These are phyloP conservation scores for Octopus sinensis DNA, from an alignment of 1,140 invertebrate genomes.

Conservation along the genomic window DNA sequence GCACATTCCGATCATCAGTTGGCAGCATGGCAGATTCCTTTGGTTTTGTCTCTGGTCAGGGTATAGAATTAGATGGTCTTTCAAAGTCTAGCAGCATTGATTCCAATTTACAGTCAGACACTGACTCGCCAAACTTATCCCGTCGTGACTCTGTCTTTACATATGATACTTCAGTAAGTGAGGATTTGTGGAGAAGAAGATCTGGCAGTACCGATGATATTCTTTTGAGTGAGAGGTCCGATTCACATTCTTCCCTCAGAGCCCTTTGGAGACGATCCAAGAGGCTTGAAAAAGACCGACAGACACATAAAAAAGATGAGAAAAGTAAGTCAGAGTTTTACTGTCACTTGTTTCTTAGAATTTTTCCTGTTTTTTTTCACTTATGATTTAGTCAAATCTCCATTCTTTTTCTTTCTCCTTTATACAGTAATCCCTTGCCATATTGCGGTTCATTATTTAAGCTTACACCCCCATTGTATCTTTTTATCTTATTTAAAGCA, in stretches of 20 bases:
- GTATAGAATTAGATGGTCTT: conserved; percentile 1
- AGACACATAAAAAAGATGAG: conserved; percentile 1
- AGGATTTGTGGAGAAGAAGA: neutral
- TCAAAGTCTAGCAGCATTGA: conserved; percentile 11
- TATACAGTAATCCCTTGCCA: too few species aligned
- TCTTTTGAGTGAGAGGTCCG: neutral
- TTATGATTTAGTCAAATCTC: too few species aligned
- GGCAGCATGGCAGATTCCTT: conserved; percentile 3
- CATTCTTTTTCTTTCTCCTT: too few species aligned
- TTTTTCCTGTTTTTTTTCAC: too few species aligned
- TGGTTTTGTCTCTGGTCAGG: conserved; percentile 3
- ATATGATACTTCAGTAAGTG: neutral
- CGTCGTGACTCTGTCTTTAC: neutral
- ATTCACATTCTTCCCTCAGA: neutral
- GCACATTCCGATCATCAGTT: conserved; percentile 29
- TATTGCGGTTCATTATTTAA: too few species aligned
- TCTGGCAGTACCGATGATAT: conserved; percentile 1
- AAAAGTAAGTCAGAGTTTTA: neutral
- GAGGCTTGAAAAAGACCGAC: conserved; percentile 6
- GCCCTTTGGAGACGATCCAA: neutral
- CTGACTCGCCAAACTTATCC: neutral
- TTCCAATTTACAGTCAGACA: conserved; percentile 1
- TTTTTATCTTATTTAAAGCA: too few species aligned
- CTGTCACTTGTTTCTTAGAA: neutral
- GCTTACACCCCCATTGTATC: too few species aligned